Percentiles rank a stretch among this genome's conserved stretches.
phyloP scores from a whole-genome alignment of 2,797 vertebrate genomes.

The Myoxocephalus aenaeus region DNA sequence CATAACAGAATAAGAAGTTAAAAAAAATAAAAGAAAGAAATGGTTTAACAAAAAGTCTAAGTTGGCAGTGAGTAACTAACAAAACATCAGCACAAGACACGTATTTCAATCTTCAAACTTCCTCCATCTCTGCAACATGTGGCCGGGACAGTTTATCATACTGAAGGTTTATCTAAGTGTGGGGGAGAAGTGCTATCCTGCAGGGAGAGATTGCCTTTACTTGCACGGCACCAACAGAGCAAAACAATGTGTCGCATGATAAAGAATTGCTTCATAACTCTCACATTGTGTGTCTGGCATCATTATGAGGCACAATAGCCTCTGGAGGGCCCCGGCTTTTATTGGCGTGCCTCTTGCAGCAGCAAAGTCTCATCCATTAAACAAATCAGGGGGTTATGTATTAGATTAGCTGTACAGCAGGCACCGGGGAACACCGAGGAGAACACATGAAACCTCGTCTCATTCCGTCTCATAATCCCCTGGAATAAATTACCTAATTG shows the following conservation, averaged over 20 bases:
- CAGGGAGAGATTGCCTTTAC: constrained; percentile 80
- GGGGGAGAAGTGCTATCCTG: constrained; percentile 70
- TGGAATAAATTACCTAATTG: constrained; percentile 82
- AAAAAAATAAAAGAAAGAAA: neutral
- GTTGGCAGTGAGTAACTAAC: constrained; percentile 19
- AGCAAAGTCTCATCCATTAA: constrained; percentile 86
- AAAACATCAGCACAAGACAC: constrained; percentile 43
- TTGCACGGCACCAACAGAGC: constrained; percentile 75
- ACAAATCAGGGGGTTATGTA: constrained; percentile 86
- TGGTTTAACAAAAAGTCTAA: constrained; percentile 31
- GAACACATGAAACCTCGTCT: constrained; percentile 73
- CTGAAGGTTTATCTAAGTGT: constrained; percentile 78
- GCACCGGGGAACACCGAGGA: constrained; percentile 69
- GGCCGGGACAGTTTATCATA: constrained; percentile 74
- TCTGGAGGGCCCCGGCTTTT: constrained; percentile 81
- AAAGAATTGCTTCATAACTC: constrained; percentile 86
- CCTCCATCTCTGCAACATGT: constrained; percentile 66
- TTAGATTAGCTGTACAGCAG: constrained; percentile 83
- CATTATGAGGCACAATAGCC: constrained; percentile 84
- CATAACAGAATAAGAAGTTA: neutral
- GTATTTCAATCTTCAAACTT: constrained; percentile 53
- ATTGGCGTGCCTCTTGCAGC: constrained; percentile 83
- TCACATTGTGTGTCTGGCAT: constrained; percentile 85
- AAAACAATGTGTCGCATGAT: constrained; percentile 83
- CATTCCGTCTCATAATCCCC: constrained; percentile 74